These are phyloP conservation scores for Cosmia trapezina DNA, from an alignment of 2,888 invertebrate species.

Conservation along the genomic window DNA sequence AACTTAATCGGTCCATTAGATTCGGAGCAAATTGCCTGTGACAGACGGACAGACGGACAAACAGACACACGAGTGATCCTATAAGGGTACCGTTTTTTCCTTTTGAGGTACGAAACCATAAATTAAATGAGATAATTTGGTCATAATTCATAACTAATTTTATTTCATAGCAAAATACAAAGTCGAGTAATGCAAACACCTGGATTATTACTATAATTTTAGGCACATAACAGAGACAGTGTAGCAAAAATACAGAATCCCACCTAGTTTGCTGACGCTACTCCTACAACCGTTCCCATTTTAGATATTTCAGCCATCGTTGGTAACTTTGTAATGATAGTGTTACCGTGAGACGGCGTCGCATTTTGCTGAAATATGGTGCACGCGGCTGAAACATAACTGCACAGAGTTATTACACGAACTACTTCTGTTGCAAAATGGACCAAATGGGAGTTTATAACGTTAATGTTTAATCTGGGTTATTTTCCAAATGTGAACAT, in stretches of 20 bases:
- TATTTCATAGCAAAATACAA: too few species aligned
- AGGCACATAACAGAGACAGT: not conserved
- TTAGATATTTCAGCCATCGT: conserved; percentile 53
- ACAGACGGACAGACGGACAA: too few species aligned
- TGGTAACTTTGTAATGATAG: conserved; percentile 54
- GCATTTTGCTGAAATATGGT: conserved; percentile 47
- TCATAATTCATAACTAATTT: too few species aligned
- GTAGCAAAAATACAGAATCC: conserved; percentile 2
- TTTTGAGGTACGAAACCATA: too few species aligned
- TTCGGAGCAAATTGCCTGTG: too few species aligned
- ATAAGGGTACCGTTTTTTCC: too few species aligned
- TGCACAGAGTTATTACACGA: conserved; percentile 14
- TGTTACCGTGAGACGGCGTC: conserved; percentile 32
- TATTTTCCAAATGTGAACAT: not conserved
- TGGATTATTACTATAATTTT: not conserved
- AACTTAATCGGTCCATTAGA: too few species aligned
- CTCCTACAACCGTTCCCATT: conserved; percentile 22
- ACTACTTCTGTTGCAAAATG: conserved; percentile 20
- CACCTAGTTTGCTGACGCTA: conserved; percentile 30
- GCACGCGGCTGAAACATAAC: conserved; percentile 10
- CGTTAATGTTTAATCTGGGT: not conserved
- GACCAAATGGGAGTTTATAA: not conserved
- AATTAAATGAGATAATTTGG: too few species aligned
- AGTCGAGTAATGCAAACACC: not conserved
- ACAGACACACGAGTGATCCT: too few species aligned